These are phyloP conservation scores for Campoletis raptor DNA, from an alignment of 2,888 invertebrate genomes.

Conservation along the genomic window DNA sequence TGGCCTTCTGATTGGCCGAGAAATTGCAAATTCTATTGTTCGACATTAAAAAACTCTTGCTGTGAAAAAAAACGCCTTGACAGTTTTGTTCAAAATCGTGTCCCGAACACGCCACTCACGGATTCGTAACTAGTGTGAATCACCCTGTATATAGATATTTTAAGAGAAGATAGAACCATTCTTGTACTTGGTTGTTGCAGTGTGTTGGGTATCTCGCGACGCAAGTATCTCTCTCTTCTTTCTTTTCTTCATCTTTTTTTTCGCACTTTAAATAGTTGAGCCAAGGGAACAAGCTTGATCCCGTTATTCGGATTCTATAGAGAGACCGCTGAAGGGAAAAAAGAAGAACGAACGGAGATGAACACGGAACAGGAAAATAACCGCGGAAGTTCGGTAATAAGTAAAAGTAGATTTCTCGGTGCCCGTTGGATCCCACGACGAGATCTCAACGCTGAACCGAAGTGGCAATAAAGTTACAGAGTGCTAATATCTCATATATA, in stretches of 20 bases:
- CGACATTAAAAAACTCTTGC: too few species aligned
- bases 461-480: slow-evolving; percentile 42
- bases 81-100: too few species aligned
- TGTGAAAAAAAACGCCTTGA: too few species aligned
- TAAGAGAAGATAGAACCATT: slow-evolving; percentile 14
- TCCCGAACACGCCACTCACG: too few species aligned
- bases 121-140: too few species aligned
- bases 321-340: neutral
- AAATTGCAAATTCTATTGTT: too few species aligned
- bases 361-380: slow-evolving; percentile 55
- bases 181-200: slow-evolving; percentile 1
- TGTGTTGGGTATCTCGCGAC: slow-evolving; percentile 3
- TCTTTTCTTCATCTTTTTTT: slow-evolving; percentile 21
- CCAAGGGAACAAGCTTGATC: neutral
- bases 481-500: slow-evolving; percentile 30
- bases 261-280: slow-evolving; percentile 25
- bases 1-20: too few species aligned
- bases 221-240: slow-evolving; percentile 27
- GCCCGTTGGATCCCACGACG: slow-evolving; percentile 43
- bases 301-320: slow-evolving; percentile 7
- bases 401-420: slow-evolving; percentile 65
- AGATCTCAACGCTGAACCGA: slow-evolving; percentile 56
- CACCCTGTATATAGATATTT: neutral
- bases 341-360: slow-evolving; percentile 7
- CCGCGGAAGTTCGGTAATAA: slow-evolving; percentile 66